Conservation (phyloP, 2,888 invertebrate species). For the Drosophila nr. perissopoda region DNA sequence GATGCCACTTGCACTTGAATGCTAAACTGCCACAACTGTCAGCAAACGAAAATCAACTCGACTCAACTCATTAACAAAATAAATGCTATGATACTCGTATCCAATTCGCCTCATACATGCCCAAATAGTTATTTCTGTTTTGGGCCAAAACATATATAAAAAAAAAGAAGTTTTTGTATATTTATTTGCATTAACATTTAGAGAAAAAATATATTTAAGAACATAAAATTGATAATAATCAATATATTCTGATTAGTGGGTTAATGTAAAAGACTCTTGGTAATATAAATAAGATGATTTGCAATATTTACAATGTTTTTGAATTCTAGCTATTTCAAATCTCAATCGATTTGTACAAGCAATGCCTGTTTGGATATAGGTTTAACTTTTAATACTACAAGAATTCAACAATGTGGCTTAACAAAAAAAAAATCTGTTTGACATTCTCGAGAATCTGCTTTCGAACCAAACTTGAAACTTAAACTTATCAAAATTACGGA, state of each 20-base stretch:
- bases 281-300: too few species aligned
- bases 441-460: not conserved
- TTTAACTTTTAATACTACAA: not conserved
- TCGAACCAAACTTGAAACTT: too few species aligned
- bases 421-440: not conserved
- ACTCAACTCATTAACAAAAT: constrained; percentile 15
- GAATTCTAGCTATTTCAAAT: not conserved
- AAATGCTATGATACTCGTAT: not conserved
- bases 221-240: too few species aligned
- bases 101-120: not conserved
- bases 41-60: constrained; percentile 22
- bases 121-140: not conserved
- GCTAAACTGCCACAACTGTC: constrained; percentile 24
- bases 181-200: not conserved
- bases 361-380: not conserved
- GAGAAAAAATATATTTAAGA: not conserved
- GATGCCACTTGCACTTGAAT: constrained; percentile 68
- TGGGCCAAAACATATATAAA: not conserved
- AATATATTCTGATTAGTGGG: not conserved
- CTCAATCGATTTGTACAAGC: not conserved
- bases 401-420: not conserved
- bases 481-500: too few species aligned
- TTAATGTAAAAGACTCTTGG: not conserved
- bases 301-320: not conserved
- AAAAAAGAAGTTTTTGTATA: not conserved